phyloP scores from a whole-genome alignment of 35 echinoderm and acorn worm species.

The Patiria miniata region DNA sequence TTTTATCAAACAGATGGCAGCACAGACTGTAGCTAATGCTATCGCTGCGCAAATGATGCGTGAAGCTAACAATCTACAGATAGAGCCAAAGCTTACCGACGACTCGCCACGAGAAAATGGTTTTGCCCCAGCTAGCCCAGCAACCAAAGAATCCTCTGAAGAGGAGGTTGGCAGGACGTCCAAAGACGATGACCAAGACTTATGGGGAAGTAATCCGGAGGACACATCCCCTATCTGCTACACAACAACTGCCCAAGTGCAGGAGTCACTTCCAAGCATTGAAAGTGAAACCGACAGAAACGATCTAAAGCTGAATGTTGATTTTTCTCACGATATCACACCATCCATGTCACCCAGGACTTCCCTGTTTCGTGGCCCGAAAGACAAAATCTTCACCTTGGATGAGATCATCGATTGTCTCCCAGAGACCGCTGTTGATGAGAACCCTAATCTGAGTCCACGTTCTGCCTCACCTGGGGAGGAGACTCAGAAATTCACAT shows the following conservation, averaged over 20 bases:
- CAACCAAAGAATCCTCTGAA: neutral
- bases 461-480: neutral
- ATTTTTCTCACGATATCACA: neutral
- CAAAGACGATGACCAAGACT: neutral
- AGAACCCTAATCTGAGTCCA: neutral
- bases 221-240: neutral
- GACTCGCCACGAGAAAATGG: neutral
- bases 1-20: constrained; percentile 20
- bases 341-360: neutral
- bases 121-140: neutral
- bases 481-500: neutral
- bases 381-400: constrained; percentile 27
- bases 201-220: neutral
- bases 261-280: neutral
- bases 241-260: neutral
- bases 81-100: neutral
- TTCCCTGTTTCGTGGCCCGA: neutral
- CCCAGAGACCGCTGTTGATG: constrained; percentile 7
- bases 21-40: neutral
- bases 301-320: neutral
- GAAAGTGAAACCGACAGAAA: neutral
- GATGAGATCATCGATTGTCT: constrained; percentile 12
- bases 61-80: neutral
- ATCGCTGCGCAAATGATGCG: constrained; percentile 1
- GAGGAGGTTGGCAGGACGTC: neutral